Percentiles rank a stretch among this genome's conserved stretches.
phyloP scores from a whole-genome alignment of 2,888 invertebrate species.

The Rhorus exstirpatorius region DNA sequence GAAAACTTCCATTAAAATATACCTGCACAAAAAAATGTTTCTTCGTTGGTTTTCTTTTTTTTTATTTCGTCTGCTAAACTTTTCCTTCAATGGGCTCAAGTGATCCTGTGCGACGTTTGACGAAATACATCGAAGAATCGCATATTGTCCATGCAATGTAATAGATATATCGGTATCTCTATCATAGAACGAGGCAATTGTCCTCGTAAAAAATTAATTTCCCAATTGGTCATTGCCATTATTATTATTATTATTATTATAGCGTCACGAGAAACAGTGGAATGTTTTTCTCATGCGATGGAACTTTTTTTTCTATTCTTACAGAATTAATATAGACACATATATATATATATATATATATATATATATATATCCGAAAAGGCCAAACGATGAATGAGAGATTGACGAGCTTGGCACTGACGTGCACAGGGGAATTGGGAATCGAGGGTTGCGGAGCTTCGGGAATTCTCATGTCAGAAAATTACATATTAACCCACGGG shows the following conservation, averaged over 20 bases:
- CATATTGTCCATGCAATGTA: conserved; percentile 18
- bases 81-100: too few relatives aligned
- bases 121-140: conserved; percentile 29
- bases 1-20: too few relatives aligned
- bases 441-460: conserved; percentile 86
- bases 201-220: neutral
- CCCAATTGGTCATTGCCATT: neutral
- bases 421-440: conserved; percentile 42
- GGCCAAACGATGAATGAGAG: conserved; percentile 30
- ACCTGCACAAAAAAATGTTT: too few relatives aligned
- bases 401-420: conserved; percentile 64
- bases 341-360: too few relatives aligned
- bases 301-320: neutral
- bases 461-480: conserved; percentile 87
- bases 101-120: too few relatives aligned
- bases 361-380: too few relatives aligned
- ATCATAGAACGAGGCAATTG: neutral
- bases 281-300: neutral
- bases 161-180: neutral
- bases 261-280: too few relatives aligned
- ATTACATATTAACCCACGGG: conserved; percentile 88
- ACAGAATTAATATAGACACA: neutral
- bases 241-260: too few relatives aligned
- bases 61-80: too few relatives aligned
- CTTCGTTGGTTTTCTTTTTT: too few relatives aligned